A percentile compares a stretch with the other conserved stretches of the same genome.
Evolutionary conservation across 2,888 invertebrate species (phyloP).

Genomic region (Carpatolechia fugitivella): DNA sequence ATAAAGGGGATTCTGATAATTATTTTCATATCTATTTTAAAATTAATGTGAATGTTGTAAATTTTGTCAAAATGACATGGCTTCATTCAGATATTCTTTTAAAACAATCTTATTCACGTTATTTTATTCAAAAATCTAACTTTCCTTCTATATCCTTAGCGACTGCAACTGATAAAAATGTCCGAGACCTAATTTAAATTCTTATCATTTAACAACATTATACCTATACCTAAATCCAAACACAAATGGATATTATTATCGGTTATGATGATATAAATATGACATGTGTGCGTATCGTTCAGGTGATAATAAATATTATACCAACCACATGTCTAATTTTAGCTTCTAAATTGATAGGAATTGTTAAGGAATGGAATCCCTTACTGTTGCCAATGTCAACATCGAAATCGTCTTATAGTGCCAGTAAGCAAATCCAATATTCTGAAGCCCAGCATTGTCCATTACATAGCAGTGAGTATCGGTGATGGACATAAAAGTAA

Average conservation of each 20-base stretch:
- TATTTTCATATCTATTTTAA: conserved; percentile 30
- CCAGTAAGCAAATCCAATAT: too few species aligned
- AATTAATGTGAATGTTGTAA: conserved; percentile 16
- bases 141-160: too few species aligned
- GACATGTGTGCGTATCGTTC: neutral
- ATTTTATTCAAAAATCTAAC: too few species aligned
- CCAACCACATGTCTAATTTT: neutral
- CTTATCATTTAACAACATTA: conserved; percentile 3
- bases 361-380: too few species aligned
- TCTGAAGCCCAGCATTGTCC: too few species aligned
- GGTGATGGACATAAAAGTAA: too few species aligned
- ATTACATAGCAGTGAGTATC: too few species aligned
- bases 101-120: too few species aligned
- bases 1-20: conserved; percentile 43
- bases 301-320: neutral
- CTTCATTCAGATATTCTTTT: too few species aligned
- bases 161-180: neutral
- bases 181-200: conserved; percentile 12
- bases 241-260: neutral
- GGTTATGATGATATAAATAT: neutral
- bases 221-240: neutral
- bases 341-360: too few species aligned
- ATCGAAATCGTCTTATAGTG: too few species aligned
- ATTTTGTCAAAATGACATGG: neutral
- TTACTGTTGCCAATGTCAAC: too few species aligned